A percentile compares a stretch with the other conserved stretches of the same genome.
Conservation (phyloP, 2,888 invertebrate genomes). For the Acrocyrtus sp. region DNA sequence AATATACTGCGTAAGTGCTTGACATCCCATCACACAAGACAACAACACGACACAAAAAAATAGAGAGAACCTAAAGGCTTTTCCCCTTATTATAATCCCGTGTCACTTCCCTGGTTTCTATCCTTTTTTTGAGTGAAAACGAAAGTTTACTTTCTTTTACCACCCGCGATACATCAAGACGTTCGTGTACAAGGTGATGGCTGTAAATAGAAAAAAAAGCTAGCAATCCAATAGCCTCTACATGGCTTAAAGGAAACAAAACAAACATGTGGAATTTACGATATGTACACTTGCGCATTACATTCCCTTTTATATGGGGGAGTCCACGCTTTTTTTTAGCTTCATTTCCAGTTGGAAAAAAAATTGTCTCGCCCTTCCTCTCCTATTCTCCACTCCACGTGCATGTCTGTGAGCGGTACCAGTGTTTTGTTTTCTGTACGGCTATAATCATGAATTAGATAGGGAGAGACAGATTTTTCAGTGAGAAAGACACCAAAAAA, state of each 20-base stretch:
- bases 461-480: conserved; percentile 39
- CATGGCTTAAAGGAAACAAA: no score
- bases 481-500: conserved; percentile 26
- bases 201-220: conserved; percentile 16
- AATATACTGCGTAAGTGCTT: conserved; percentile 25
- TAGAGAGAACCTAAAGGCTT: conserved; percentile 5
- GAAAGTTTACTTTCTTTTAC: conserved; percentile 16
- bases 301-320: background rate
- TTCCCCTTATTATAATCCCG: conserved; percentile 38
- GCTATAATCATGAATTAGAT: background rate
- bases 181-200: conserved; percentile 5
- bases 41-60: conserved; percentile 32
- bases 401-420: no score
- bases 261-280: no score
- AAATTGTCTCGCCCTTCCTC: no score
- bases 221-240: no score
- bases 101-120: conserved; percentile 35
- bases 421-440: background rate
- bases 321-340: no score
- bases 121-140: conserved; percentile 15
- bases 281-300: no score
- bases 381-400: no score
- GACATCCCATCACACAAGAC: conserved; percentile 42
- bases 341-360: no score
- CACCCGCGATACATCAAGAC: conserved; percentile 32